Evolutionary conservation across 1,140 invertebrate genomes (phyloP).

Genomic region (Wiebesia pumilae): DNA sequence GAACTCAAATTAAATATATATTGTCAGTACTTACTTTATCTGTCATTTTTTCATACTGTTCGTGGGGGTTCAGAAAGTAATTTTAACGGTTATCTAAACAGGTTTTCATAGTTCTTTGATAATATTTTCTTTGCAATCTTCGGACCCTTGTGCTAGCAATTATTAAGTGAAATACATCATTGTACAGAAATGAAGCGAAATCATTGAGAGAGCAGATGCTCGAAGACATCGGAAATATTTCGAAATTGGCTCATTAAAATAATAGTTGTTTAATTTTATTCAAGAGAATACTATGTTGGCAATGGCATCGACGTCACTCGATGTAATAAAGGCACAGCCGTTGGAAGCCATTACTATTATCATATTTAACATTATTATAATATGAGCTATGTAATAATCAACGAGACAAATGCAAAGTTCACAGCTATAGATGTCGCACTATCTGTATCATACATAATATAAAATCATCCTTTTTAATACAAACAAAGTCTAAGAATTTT

Average conservation of each 20-base stretch:
- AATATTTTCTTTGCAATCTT: background rate
- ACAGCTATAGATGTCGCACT: conserved; percentile 30
- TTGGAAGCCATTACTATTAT: conserved; percentile 29
- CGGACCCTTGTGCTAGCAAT: background rate
- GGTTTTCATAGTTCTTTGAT: background rate
- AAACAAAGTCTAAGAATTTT: conserved; percentile 43
- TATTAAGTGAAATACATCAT: background rate
- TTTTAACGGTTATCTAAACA: background rate
- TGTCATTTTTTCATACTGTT: background rate
- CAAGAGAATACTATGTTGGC: background rate
- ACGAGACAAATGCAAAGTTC: conserved; percentile 51
- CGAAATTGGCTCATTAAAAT: background rate
- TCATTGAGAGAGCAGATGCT: background rate
- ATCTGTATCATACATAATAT: conserved; percentile 41
- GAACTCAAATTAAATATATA: background rate
- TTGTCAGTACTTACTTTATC: background rate
- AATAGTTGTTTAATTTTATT: conserved; percentile 1
- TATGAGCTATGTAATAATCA: conserved; percentile 34
- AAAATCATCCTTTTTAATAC: conserved; percentile 46
- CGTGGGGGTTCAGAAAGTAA: no score
- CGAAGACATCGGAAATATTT: background rate
- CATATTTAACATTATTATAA: conserved; percentile 28
- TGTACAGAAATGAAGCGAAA: background rate
- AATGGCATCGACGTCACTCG: conserved; percentile 12
- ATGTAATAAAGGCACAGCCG: conserved; percentile 15